Evolutionary conservation across 2,113 vertebrate genomes (phyloP), one percentile per base, ranked within the genome.

Genomic region (Nycticorax nycticorax): DNA sequence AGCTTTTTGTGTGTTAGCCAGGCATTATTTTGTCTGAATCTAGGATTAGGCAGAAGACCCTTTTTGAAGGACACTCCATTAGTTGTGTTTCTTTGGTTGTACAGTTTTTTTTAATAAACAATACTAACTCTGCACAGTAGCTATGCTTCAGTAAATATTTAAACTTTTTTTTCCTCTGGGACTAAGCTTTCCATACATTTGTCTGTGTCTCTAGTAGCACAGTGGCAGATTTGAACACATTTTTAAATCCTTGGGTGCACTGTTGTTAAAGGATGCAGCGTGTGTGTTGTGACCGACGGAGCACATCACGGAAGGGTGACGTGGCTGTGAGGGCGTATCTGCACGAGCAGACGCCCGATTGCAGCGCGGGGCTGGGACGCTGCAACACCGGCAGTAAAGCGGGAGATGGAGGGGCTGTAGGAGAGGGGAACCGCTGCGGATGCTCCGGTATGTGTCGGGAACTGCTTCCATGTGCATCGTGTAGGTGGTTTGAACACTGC

Each of bases 401-500:
- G 8, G 21, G 30, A 41, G 22, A 18, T 1, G 14, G 37, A 28
- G 21, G 21, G 56, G 6, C 19, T 24, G 10, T 17, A 18, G 12
- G 35, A 52, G 48, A 21, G 43, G 43, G 33, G 24, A 59, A 30
- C 23, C 16, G 4, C 32, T 52, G 35, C 37, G 23, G 64, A 3
- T 35, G 6, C 47, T 56, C 22, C 26, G 56, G 23, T 16, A 23
- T 0, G 1, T 11, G 41, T 20, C 17, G 2, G 56, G n/a, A 43
- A 23, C 16, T 2, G 5, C 32, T 50, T 63, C 33, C 6, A 1
- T 6, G 17, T 4, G 2, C 4, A 10, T 57, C 27, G 2, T 11
- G 50, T 15, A 5, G 30, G 39, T 27, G 68, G 37, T 23, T 53
- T 20, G 16, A 30, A 23, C 32, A 2, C 37, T 66, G 28, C 79